Evolutionary conservation across 2,113 vertebrate species (phyloP), one percentile per base, ranked within the genome.

Genomic region (Oncorhynchus tshawytscha): DNA sequence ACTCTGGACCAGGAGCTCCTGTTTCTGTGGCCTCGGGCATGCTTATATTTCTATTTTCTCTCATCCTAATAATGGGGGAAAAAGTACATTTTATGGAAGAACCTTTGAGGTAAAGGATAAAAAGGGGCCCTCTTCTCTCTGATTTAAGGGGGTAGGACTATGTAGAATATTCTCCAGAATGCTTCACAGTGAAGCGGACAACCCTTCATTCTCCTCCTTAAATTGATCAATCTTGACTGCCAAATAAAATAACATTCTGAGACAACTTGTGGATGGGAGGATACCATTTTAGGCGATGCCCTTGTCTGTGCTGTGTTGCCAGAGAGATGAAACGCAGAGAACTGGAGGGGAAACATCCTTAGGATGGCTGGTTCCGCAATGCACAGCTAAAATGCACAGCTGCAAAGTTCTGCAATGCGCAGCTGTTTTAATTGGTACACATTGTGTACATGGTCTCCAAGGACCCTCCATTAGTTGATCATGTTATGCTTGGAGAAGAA

Each of bases 241-340:
- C 75, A 79, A 80, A 78, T 75, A 48, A 82, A 82, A 77, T 9
- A 66, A 84, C 70, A 67, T 86, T 88, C 85, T 76, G 81, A 86
- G 83, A 82, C n/a, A 24, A 62, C 51, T 54, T 18, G 15, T 18
- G 16, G 4, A 54, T 54, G 16, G 16, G 51, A 54, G 51, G n/a
- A 11, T 2, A 45, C 81, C 86, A 74, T 87, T 84, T 85, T 71
- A 81, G 88, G 86, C 64, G 67, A 73, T 49, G 48, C 49, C 65
- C 67, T 0, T 5, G 70, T 67, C 49, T 27, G 39, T 51, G 48
- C 18, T 12, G 65, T 78, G 39, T 59, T 69, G 69, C 74, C 16
- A 15, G 72, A 64, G 11, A 69, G 67, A 76, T 75, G 80, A 59
- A 82, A 67, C 4, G 1, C 65, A 16, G 29, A 67, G 65, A 29